These are phyloP conservation scores for Hyalella azteca DNA, from an alignment of 2,888 invertebrate species.

Conservation along the genomic window DNA sequence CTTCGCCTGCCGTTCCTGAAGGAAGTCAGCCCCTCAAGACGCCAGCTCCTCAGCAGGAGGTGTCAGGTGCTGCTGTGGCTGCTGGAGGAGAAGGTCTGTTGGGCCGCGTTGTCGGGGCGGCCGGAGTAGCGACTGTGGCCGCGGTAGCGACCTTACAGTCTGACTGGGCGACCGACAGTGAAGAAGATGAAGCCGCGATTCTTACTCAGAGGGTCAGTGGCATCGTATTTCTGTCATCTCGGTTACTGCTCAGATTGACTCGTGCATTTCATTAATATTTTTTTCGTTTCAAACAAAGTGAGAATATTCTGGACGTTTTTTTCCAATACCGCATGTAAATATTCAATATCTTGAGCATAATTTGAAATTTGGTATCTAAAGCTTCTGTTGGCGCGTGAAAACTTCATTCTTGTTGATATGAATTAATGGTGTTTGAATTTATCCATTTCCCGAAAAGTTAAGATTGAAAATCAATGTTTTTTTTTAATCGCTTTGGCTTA, in stretches of 20 bases:
- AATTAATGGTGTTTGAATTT: background rate
- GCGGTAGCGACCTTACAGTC: background rate
- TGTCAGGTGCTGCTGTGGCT: too few species aligned
- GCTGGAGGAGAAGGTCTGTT: slow-evolving; percentile 23
- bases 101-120: background rate
- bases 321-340: background rate
- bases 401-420: background rate
- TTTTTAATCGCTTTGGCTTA: background rate
- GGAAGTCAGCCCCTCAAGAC: too few species aligned
- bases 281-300: background rate
- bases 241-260: background rate
- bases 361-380: background rate
- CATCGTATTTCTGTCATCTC: background rate
- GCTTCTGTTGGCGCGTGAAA: background rate
- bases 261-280: background rate
- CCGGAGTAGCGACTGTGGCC: background rate
- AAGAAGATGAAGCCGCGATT: background rate
- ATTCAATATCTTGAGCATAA: background rate
- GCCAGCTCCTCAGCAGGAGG: too few species aligned
- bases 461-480: background rate
- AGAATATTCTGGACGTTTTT: background rate
- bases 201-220: slow-evolving; percentile 12
- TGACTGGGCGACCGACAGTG: slow-evolving; percentile 16
- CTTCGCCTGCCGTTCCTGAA: too few species aligned
- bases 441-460: background rate